Percentiles rank a stretch among this genome's conserved stretches.
Evolutionary conservation across 2,797 vertebrate species (phyloP).

Genomic region (Anisognathus igniventris): DNA sequence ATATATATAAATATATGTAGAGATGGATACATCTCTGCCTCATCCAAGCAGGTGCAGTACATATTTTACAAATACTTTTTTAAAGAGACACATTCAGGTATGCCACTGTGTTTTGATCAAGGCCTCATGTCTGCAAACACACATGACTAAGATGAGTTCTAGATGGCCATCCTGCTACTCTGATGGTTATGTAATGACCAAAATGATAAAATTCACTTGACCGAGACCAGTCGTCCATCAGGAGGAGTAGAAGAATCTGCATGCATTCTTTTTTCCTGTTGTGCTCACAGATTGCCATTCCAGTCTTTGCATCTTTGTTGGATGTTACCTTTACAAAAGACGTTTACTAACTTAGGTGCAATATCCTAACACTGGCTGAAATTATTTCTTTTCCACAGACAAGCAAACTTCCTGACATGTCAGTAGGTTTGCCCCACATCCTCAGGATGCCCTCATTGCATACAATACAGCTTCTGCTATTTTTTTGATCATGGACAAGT

Average conservation of each 20-base stretch:
- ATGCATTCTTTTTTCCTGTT: not conserved
- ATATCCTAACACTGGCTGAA: not conserved
- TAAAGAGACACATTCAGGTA: not conserved
- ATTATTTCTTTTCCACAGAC: not conserved
- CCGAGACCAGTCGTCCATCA: not conserved
- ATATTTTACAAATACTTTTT: not conserved
- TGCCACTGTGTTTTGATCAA: not conserved
- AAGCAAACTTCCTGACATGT: not conserved
- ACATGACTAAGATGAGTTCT: not conserved
- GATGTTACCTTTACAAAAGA: not conserved
- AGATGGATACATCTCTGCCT: not conserved
- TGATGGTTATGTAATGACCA: not conserved
- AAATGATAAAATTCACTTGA: not conserved
- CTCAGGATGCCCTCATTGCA: rapidly evolving
- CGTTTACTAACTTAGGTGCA: not conserved
- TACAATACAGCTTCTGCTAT: not conserved
- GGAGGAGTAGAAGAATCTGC: not conserved
- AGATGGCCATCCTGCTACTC: not conserved
- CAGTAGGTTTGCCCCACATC: not conserved
- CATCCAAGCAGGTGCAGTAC: not conserved
- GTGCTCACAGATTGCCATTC: not conserved
- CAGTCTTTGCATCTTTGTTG: not conserved
- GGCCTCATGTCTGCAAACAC: not conserved
- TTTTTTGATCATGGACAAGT: not conserved
- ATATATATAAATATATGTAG: not conserved